These are phyloP conservation scores for Balearica regulorum DNA, from an alignment of 2,797 vertebrate species.

Conservation along the genomic window DNA sequence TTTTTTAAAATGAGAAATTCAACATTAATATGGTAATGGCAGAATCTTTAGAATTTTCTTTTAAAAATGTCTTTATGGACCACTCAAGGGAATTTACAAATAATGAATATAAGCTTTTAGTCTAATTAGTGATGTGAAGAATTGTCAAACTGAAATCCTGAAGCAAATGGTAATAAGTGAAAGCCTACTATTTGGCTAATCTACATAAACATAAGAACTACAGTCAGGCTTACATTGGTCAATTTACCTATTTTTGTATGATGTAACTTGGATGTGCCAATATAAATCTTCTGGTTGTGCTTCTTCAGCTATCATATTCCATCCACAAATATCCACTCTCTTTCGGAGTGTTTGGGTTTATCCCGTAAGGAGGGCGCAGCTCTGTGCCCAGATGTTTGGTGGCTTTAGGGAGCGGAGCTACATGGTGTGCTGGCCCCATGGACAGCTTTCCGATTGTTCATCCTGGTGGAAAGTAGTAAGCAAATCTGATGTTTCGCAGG, in stretches of 20 bases:
- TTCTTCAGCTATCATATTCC: accelerated
- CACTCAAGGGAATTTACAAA: not conserved
- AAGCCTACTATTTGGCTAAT: not conserved
- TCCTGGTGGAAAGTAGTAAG: not conserved
- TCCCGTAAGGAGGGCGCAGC: accelerated
- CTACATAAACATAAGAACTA: not conserved
- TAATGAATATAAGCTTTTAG: conserved; percentile 25
- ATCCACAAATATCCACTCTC: accelerated
- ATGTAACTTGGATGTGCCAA: not conserved
- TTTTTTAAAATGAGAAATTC: not conserved
- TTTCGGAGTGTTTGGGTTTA: not conserved
- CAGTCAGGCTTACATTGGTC: not conserved
- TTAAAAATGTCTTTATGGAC: not conserved
- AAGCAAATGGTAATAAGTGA: not conserved
- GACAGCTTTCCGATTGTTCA: accelerated
- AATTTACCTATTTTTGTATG: not conserved
- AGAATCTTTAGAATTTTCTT: not conserved
- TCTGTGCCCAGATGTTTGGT: accelerated
- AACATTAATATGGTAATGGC: not conserved
- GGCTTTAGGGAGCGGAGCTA: not conserved
- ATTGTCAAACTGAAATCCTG: not conserved
- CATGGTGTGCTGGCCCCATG: accelerated
- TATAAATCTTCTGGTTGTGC: not conserved
- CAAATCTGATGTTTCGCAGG: not conserved
- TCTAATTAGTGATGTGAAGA: not conserved